Evolutionary conservation across 2,113 vertebrate genomes (phyloP).

Genomic region (Cacatua alba): DNA sequence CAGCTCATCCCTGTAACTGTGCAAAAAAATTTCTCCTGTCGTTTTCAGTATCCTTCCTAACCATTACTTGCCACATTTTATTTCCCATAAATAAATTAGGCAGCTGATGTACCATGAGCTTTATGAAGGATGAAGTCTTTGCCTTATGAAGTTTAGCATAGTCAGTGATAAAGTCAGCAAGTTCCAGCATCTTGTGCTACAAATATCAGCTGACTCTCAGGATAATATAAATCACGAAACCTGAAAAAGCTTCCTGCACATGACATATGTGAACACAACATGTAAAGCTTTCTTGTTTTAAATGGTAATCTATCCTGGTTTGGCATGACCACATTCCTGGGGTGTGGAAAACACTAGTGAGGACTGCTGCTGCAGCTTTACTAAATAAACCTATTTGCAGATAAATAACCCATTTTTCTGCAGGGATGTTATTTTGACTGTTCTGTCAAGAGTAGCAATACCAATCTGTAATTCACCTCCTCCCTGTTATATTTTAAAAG

Average conservation of each 20-base stretch:
- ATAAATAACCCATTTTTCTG: neutral
- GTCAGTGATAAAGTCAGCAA: neutral
- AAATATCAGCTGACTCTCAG: neutral
- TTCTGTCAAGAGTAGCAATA: neutral
- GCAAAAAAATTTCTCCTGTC: neutral
- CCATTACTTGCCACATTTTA: neutral
- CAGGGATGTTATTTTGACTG: neutral
- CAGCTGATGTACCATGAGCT: neutral
- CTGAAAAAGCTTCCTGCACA: neutral
- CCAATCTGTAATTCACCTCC: neutral
- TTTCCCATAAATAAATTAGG: neutral
- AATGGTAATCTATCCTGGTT: neutral
- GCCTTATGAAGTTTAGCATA: neutral
- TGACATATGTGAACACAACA: neutral
- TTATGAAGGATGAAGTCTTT: neutral
- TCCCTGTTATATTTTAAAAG: neutral
- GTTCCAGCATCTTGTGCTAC: neutral
- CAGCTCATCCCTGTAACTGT: neutral
- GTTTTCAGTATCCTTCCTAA: neutral
- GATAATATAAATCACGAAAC: neutral
- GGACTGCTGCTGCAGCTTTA: neutral
- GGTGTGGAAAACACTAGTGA: neutral
- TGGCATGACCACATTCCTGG: too few relatives aligned
- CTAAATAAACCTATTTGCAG: neutral
- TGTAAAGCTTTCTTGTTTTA: neutral